Percentiles rank a stretch among this genome's conserved stretches.
Conservation (phyloP, 2,113 vertebrate genomes). For the Marmota monax region DNA sequence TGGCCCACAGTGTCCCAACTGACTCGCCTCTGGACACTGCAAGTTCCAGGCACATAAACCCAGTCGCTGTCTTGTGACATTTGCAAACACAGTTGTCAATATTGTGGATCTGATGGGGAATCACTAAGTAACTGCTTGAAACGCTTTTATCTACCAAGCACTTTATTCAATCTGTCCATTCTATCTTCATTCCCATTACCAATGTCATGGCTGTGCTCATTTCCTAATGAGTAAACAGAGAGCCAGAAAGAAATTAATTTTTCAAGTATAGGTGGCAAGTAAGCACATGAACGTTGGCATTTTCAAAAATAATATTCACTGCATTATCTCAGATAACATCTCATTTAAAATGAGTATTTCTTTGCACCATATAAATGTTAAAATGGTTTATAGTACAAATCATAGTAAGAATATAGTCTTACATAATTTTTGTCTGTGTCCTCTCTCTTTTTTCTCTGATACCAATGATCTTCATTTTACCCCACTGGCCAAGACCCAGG, state of each 20-base stretch:
- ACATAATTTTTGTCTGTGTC: neutral
- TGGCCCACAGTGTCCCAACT: too few species aligned
- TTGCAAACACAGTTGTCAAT: too few species aligned
- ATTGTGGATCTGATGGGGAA: too few species aligned
- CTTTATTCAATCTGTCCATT: too few species aligned
- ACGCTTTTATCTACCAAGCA: too few species aligned
- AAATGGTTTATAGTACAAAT: neutral
- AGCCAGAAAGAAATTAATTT: too few species aligned
- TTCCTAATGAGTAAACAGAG: neutral
- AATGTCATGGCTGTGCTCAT: neutral
- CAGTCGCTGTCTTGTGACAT: too few species aligned
- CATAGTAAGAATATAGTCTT: neutral
- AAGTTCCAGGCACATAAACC: neutral
- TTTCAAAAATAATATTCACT: neutral
- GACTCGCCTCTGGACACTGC: neutral
- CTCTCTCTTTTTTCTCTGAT: neutral
- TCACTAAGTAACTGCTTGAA: too few species aligned
- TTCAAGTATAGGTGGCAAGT: neutral
- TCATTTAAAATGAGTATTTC: neutral
- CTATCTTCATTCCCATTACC: too few species aligned
- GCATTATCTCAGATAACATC: neutral
- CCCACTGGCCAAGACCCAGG: neutral
- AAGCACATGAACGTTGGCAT: neutral
- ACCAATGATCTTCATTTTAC: neutral
- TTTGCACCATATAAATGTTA: neutral